Evolutionary conservation across 2,888 invertebrate species (phyloP), one percentile per base, ranked within the genome.

Genomic region (Cryptus armator): DNA sequence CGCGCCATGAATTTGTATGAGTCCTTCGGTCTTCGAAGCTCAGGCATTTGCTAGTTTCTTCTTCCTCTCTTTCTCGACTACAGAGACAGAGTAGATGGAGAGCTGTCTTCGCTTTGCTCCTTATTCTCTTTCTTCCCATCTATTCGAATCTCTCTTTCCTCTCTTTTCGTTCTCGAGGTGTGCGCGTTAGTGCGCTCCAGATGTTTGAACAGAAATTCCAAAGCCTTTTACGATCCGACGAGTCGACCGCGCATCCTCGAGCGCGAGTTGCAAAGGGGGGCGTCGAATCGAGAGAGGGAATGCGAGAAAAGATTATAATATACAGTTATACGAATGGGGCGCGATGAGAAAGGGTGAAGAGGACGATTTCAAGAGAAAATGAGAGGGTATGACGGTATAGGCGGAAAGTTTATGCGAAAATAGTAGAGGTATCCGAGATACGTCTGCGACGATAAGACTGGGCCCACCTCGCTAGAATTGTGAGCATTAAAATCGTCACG

Each of bases 131-230:
- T 37, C 4, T 70, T 29, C 37, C 62, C 12, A 53, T 59, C 12
- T 29, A 37, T 14, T 59, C 29, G 59, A 59, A 53, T 43, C 3
- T 70, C 19, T 16, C 62, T 9, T 14, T 62, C 14, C 14, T n/a
- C 51, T 44, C 44, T 43, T 53, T 19, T 16, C 24, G 87, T 85
- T 86, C 89, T 88, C 67, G 46, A 14, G 29, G 44, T 12, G 43
- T 14, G 29, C 24, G 16, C 19, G 14, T 37, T 37, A 37, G 37
- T 24, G 46, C 9, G 19, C 51, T 74, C 53, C 86, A 88, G 87
- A 88, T 89, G 87, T 88, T 88, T 86, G 85, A 85, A 87, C 87
- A 86, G 88, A 88, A 90, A 90, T 90, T 89, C 85, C 86, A 70
- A 14, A 10, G 79, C 75, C 86, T 88, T 88, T 89, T 87, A 89